Base-by-base conservation (phyloP, 1,140 invertebrate genomes). In the Drosophila sechellia region DNA sequence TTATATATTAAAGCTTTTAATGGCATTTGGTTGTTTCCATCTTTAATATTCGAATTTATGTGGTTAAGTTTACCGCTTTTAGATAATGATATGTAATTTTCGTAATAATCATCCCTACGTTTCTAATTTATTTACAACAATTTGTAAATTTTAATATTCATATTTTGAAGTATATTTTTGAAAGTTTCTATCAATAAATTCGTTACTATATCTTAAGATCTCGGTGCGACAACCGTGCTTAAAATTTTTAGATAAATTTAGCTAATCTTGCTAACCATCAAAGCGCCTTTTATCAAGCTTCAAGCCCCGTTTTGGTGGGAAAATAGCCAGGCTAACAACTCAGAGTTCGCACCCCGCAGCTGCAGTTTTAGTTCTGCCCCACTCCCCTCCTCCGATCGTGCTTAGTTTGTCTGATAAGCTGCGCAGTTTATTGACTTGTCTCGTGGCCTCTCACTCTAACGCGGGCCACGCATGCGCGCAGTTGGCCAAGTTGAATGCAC, bases 341-440 rank as follows among this genome's bases (percentile, higher is more conserved):
- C 64, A 59, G 53, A 37, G 15, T 55, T 80, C 54, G 52, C 35
- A 68, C 60, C 71, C 37, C 37, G 17, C 40, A 68, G 73, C 57
- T 77, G 72, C 70, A 76, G 63, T 57, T 52, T 60, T 50, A 68
- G 48, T 58, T 68, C 60, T 76, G 46, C 60, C 27, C 48, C 48
- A n/a, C 27, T 17, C 25, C 48, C 48, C 48, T 17, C 15, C 27
- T 34, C n/a, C 27, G 84, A 89, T 89, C 84, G 84, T 89, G 84
- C 85, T 90, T 89, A 84, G 84, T 75, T 78, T 89, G 64, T 60
- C 85, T 80, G 84, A 89, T 87, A 90, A 90, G 84, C 66, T 54
- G 12, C 13, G 31, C 58, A 71, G 76, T 70, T 78, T 76, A 76
- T 76, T 76, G 72, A 76, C 72, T 76, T 58, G 71, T 76, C 72